Evolutionary conservation across 1,140 invertebrate genomes (phyloP), one percentile per base, ranked within the genome.

Genomic region (Triops longicaudatus): DNA sequence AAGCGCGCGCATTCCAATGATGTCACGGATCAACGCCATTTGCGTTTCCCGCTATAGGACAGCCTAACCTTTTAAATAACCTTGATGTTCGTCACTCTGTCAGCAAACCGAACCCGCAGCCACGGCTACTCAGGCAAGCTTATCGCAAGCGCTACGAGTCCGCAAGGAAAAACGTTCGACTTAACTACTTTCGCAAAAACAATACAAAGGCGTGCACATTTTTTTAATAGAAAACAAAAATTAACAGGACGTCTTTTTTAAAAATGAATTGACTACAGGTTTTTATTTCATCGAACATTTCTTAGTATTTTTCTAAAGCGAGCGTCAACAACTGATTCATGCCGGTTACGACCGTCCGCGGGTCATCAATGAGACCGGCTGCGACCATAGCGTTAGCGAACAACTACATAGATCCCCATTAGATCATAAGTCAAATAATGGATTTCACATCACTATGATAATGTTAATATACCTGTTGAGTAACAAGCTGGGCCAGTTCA

Each of bases 361-460:
- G 92, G 86, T 98, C 96, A 83, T 97, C 93, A 1, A 97, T 88
- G n/a, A 99, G 86, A 11, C 97, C 97, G 72, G 97, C 96, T 26
- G 91, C 91, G 6, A 98, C 92, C 94, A 98, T 95, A 0, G 96
- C 94, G 86, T 97, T 97, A 72, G 91, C 90, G 83, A 97, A 98
- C 12, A 99, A 83, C 91, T 94, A 81, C 78, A 88, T 84, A 82
- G 82, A 81, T 81, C 44, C 73, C 22, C 81, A 80, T 79, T 75
- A 28, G 77, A 79, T 41, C 76, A 26, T 26, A 41, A 4, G 74
- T 31, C 22, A 63, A 42, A n/a, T 82, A 79, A 76, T 74, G 28
- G 75, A 77, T 31, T 76, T 12, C 26, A 74, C 28, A 74, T 37
- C 31, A 73, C n/a, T 77, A 76, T 26, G 72, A 79, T 50, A 37